phyloP scores from a whole-genome alignment of 2,113 vertebrate species.

The Takifugu bimaculatus region DNA sequence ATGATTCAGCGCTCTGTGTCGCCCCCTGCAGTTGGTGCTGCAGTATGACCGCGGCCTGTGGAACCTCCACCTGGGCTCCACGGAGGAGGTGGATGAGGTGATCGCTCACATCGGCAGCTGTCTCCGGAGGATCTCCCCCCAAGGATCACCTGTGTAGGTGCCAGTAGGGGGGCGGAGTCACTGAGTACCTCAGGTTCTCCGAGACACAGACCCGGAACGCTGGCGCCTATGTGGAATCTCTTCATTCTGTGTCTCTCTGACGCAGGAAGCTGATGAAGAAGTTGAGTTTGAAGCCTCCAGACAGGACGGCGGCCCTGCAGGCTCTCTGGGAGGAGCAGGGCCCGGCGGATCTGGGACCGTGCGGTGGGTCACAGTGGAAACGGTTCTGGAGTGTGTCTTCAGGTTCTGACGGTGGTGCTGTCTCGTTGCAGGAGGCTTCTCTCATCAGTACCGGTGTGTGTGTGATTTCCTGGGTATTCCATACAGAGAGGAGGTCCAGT shows the following conservation, averaged over 20 bases:
- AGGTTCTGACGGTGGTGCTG: neutral
- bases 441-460: constrained; percentile 92
- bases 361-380: constrained; percentile 71
- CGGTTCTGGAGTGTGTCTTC: neutral
- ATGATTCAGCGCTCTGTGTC: neutral
- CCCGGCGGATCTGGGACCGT: constrained; percentile 85
- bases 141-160: constrained; percentile 82
- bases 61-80: constrained; percentile 78
- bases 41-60: constrained; percentile 84
- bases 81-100: constrained; percentile 83
- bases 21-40: constrained; percentile 80
- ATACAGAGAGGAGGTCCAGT: constrained; percentile 93
- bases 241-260: constrained; percentile 26
- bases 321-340: constrained; percentile 86
- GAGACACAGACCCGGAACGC: too few species aligned
- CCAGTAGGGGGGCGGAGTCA: neutral
- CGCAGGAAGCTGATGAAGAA: constrained; percentile 88
- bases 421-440: constrained; percentile 84
- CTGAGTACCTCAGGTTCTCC: neutral
- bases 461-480: constrained; percentile 91
- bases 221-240: neutral
- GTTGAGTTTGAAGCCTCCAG: constrained; percentile 83
- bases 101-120: constrained; percentile 84
- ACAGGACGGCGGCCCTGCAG: constrained; percentile 81
- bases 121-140: constrained; percentile 84